A percentile compares a stretch with the other conserved stretches of the same genome.
Conservation (phyloP, 2,113 vertebrate genomes). For the Aplodontia rufa region DNA sequence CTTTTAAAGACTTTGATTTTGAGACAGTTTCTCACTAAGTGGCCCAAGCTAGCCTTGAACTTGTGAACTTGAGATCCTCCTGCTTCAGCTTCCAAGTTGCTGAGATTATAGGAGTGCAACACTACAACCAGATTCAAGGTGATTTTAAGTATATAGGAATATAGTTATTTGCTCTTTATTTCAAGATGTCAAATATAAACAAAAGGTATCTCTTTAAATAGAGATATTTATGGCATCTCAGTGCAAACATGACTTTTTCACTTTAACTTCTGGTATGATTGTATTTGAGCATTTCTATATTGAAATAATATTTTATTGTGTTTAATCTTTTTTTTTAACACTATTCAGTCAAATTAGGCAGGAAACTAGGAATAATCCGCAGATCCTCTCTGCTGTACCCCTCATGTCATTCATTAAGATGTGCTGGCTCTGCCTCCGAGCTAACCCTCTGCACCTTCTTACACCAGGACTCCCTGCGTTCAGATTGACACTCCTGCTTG, state of each 20-base stretch:
- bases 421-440: not conserved
- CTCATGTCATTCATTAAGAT: not conserved
- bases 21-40: not conserved
- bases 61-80: not conserved
- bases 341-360: not conserved
- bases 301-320: not conserved
- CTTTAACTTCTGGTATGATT: not conserved
- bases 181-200: slow-evolving; percentile 10
- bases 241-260: not conserved
- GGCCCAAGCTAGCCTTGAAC: not conserved
- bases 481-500: not conserved
- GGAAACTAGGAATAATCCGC: not conserved
- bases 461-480: not conserved
- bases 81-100: not conserved
- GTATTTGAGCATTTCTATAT: not conserved
- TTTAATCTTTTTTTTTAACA: not conserved
- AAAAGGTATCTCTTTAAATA: not conserved
- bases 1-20: not conserved
- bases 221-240: slow-evolving; percentile 1
- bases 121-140: not conserved
- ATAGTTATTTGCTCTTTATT: not conserved
- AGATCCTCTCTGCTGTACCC: not conserved
- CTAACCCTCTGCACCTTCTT: too few species aligned
- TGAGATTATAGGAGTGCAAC: too few species aligned
- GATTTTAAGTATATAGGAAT: not conserved